Evolutionary conservation across 2,113 vertebrate genomes (phyloP).

Genomic region (Ranitomeya imitator): DNA sequence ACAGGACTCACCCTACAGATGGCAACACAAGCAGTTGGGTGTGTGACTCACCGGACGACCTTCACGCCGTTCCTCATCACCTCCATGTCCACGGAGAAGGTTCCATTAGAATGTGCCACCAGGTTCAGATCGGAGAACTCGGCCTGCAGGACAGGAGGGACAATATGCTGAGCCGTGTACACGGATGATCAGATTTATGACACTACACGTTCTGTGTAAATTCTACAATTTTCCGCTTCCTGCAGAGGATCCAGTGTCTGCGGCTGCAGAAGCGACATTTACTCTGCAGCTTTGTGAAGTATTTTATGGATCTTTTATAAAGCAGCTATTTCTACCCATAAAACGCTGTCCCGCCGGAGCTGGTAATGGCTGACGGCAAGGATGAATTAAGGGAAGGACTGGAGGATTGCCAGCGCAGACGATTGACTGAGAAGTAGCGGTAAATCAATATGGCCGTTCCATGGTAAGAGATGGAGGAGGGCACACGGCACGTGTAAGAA

Average conservation of each 20-base stretch:
- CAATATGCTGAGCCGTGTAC: not conserved
- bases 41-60: constrained; percentile 78
- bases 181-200: not conserved
- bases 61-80: constrained; percentile 83
- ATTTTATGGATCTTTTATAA: not conserved
- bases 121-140: constrained; percentile 88
- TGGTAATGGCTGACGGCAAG: not conserved
- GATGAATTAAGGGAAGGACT: not conserved
- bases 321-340: not conserved
- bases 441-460: not conserved
- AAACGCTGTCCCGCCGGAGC: not conserved
- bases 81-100: constrained; percentile 83
- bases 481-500: no score
- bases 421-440: not conserved
- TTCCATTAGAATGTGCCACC: constrained; percentile 82
- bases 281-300: not conserved
- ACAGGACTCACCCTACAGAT: no score
- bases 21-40: no score
- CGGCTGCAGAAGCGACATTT: not conserved
- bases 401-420: not conserved
- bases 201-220: not conserved
- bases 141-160: constrained; percentile 68
- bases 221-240: not conserved
- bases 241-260: not conserved
- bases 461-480: no score